A percentile compares a stretch with the other conserved stretches of the same genome.
These are phyloP conservation scores for Cydia splendana DNA, from an alignment of 1,140 invertebrate genomes.

Conservation along the genomic window DNA sequence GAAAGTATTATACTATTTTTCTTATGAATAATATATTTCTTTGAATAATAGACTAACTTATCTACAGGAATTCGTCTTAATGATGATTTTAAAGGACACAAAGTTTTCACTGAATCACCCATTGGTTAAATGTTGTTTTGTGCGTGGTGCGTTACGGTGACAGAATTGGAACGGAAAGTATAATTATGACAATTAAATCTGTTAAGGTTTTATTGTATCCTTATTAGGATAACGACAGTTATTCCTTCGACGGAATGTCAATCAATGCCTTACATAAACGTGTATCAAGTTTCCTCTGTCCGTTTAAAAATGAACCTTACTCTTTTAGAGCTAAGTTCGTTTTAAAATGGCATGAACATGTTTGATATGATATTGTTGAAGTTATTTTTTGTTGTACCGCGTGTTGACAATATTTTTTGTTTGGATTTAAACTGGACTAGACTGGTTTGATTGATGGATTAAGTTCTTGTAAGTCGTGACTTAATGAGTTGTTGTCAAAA, in stretches of 20 bases:
- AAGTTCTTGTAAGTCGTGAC: background rate
- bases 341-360: background rate
- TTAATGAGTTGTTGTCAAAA: slow-evolving; percentile 15
- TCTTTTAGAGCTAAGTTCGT: background rate
- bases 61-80: too few species aligned
- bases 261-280: background rate
- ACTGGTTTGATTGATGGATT: slow-evolving; percentile 15
- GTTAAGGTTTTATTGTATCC: slow-evolving; percentile 68
- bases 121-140: slow-evolving; percentile 40
- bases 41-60: too few species aligned
- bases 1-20: too few species aligned
- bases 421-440: slow-evolving; percentile 5
- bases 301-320: background rate
- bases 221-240: slow-evolving; percentile 48
- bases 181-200: slow-evolving; percentile 73
- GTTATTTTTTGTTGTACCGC: background rate
- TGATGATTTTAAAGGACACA: too few species aligned
- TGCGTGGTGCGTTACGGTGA: slow-evolving; percentile 43
- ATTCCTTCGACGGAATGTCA: background rate
- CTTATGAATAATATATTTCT: too few species aligned
- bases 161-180: slow-evolving; percentile 52
- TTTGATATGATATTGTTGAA: background rate
- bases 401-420: background rate
- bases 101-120: background rate
- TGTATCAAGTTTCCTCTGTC: background rate